These are phyloP conservation scores for Leptinotarsa defecta DNA, from an alignment of 1,140 invertebrate genomes.

Conservation along the genomic window DNA sequence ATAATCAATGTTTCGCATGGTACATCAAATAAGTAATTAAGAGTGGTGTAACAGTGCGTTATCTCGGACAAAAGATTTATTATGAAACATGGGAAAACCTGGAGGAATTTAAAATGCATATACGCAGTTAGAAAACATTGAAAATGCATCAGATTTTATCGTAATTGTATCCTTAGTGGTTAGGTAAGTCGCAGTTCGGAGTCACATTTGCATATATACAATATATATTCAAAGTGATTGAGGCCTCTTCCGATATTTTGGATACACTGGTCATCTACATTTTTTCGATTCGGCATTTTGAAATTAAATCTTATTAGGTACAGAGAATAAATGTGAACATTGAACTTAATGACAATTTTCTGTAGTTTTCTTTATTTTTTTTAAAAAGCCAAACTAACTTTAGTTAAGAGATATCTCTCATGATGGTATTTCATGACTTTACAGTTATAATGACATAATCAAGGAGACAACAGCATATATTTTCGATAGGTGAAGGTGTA, in stretches of 20 bases:
- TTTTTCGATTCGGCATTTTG: too few species aligned
- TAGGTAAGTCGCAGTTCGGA: neutral
- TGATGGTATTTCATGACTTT: too few species aligned
- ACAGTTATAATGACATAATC: too few species aligned
- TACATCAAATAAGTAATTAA: constrained; percentile 13
- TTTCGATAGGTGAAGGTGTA: too few species aligned
- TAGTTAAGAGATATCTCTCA: too few species aligned
- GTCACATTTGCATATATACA: neutral
- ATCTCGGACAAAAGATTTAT: constrained; percentile 15
- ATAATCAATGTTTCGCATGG: neutral
- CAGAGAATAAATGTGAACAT: too few species aligned
- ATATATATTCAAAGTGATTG: neutral
- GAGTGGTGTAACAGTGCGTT: neutral
- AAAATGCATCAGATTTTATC: neutral
- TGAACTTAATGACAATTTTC: too few species aligned
- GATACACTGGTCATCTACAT: too few species aligned
- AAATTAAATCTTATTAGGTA: too few species aligned
- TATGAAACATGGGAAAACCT: constrained; percentile 23
- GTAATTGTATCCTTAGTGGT: neutral
- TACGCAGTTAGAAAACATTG: constrained; percentile 2
- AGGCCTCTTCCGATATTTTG: neutral
- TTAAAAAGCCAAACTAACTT: too few species aligned
- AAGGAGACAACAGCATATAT: too few species aligned
- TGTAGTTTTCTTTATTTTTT: too few species aligned
- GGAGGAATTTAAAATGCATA: neutral